Conservation (phyloP, 2,797 vertebrate species). For the Rhincodon typus region DNA sequence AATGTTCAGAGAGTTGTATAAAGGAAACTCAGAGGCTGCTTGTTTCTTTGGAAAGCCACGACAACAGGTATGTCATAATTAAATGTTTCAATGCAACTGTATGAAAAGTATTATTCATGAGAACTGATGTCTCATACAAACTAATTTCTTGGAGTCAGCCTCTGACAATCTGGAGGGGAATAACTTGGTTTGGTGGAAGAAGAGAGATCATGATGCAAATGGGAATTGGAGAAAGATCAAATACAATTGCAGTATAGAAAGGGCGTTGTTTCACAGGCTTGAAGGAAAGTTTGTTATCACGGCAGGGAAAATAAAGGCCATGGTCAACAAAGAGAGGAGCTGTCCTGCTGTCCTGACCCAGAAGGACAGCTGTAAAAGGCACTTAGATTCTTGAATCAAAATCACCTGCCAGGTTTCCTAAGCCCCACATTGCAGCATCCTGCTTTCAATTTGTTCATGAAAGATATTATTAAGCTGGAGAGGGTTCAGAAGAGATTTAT, state of each 20-base stretch:
- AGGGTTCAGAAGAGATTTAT: too few relatives aligned
- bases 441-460: not conserved
- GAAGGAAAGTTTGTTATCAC: not conserved
- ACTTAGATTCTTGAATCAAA: not conserved
- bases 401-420: not conserved
- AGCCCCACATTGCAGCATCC: not conserved
- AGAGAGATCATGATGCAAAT: not conserved
- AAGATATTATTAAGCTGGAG: too few relatives aligned
- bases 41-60: constrained; percentile 43
- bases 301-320: not conserved
- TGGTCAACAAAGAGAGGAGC: not conserved
- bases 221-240: not conserved
- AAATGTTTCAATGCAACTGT: not conserved
- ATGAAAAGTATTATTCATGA: not conserved
- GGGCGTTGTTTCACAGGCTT: not conserved
- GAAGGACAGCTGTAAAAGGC: not conserved
- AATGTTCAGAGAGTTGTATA: constrained; percentile 46
- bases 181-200: not conserved
- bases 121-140: not conserved
- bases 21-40: constrained; percentile 47
- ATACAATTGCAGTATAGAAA: not conserved
- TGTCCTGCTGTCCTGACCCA: not conserved
- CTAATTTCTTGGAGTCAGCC: not conserved
- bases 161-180: not conserved
- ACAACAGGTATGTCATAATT: constrained; percentile 59